Percentiles rank a stretch among this genome's conserved stretches.
These are phyloP conservation scores for Calameuta idolon DNA, from an alignment of 2,888 invertebrate species.

Conservation along the genomic window DNA sequence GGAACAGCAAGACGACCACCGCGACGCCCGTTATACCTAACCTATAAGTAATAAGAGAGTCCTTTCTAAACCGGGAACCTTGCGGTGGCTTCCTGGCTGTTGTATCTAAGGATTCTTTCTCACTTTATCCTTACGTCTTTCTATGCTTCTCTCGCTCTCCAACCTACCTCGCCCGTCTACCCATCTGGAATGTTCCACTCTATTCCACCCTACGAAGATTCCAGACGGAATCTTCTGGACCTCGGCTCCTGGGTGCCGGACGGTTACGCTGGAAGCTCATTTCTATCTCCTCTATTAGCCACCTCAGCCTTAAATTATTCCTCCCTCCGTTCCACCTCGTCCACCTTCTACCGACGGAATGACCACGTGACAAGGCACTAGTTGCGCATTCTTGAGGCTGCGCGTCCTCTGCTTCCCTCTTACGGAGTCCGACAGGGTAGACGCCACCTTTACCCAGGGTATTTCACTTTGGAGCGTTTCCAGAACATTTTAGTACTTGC, in stretches of 20 bases:
- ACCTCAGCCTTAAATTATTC: not conserved
- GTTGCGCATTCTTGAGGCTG: constrained; percentile 51
- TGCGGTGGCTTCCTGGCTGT: not conserved
- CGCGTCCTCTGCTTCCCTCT: constrained; percentile 25
- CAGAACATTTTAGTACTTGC: not conserved
- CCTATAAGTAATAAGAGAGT: not conserved
- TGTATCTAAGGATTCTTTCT: not conserved
- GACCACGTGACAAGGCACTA: constrained; percentile 38
- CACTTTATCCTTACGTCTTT: not conserved
- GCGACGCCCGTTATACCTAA: not conserved
- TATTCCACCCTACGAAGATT: not conserved
- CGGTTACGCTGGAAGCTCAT: not conserved
- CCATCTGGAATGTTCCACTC: constrained; percentile 25
- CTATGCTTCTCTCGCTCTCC: not conserved
- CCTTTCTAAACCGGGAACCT: not conserved
- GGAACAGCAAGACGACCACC: not conserved
- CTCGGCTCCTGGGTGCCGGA: not conserved
- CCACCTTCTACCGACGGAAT: not conserved
- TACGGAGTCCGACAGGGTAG: not conserved
- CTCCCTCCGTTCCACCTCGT: not conserved
- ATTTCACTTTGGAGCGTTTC: not conserved
- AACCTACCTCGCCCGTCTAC: constrained; percentile 7
- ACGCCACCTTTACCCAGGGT: not conserved
- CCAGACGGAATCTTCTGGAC: constrained; percentile 8
- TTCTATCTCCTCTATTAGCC: constrained; percentile 8